Evolutionary conservation across 2,797 vertebrate species (phyloP).

Genomic region (Chromobotia macracanthus): DNA sequence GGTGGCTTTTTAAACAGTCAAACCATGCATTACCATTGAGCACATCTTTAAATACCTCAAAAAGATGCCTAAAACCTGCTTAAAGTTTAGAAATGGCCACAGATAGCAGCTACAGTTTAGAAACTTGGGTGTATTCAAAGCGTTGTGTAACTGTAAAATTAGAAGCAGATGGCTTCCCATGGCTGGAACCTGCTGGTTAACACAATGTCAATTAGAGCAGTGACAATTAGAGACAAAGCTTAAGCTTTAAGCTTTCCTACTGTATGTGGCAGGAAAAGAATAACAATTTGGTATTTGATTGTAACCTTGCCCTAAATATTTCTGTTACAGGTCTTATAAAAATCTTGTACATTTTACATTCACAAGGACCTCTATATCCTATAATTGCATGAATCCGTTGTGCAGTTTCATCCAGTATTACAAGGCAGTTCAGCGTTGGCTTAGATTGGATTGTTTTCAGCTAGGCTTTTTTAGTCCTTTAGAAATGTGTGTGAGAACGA

Average conservation of each 20-base stretch:
- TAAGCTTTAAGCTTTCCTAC: slow-evolving; percentile 6
- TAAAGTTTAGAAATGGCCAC: slow-evolving; percentile 20
- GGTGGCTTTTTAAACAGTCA: too few relatives aligned
- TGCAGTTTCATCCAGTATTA: neutral
- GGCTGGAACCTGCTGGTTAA: slow-evolving; percentile 39
- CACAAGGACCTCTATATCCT: neutral
- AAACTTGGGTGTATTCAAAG: too few relatives aligned
- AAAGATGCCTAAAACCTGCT: neutral
- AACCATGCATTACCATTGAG: neutral
- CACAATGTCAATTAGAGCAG: slow-evolving; percentile 11
- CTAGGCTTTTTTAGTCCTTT: slow-evolving; percentile 41
- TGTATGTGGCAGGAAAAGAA: slow-evolving; percentile 17
- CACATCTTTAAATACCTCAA: neutral
- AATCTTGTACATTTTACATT: too few relatives aligned
- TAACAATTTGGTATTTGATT: neutral
- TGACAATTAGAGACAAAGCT: too few relatives aligned
- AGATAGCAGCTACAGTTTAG: slow-evolving; percentile 21
- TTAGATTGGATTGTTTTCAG: slow-evolving; percentile 14
- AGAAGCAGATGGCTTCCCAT: slow-evolving; percentile 28
- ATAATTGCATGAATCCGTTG: slow-evolving; percentile 8
- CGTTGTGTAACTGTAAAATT: slow-evolving; percentile 10
- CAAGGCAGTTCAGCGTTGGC: slow-evolving; percentile 10
- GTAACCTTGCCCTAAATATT: neutral
- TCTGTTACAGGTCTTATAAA: too few relatives aligned
- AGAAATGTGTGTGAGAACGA: slow-evolving; percentile 20